These are phyloP conservation scores for Dryomyza anilis DNA, from an alignment of 2,888 invertebrate genomes.

Conservation along the genomic window DNA sequence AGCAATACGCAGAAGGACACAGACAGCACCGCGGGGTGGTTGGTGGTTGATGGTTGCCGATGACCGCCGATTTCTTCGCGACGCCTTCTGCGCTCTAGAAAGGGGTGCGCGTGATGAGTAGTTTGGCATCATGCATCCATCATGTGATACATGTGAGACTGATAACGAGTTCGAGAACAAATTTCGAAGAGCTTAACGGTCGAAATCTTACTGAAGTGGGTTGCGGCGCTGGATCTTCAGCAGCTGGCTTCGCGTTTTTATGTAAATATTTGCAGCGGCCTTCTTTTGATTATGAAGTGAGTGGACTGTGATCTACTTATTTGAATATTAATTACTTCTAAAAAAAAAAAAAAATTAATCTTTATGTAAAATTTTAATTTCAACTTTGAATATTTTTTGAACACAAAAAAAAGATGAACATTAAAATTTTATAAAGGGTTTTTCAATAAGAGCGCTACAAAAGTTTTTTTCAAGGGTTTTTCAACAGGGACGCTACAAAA, in stretches of 20 bases:
- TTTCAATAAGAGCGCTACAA: no score
- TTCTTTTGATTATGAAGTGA: no score
- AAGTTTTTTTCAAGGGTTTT: no score
- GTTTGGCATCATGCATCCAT: neutral
- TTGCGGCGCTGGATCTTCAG: neutral
- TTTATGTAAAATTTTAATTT: no score
- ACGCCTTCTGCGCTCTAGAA: neutral
- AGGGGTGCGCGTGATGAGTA: neutral
- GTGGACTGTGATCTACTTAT: no score
- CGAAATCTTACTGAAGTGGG: slow-evolving; percentile 5
- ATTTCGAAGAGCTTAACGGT: neutral
- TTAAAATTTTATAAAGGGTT: no score
- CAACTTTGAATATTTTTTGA: no score
- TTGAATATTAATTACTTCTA: no score
- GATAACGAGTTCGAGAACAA: slow-evolving; percentile 12
- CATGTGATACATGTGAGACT: slow-evolving; percentile 18
- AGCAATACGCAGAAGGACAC: neutral
- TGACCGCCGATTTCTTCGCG: slow-evolving; percentile 21
- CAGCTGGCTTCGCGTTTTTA: slow-evolving; percentile 5
- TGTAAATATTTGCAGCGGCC: no score
- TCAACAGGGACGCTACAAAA: no score
- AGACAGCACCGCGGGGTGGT: neutral
- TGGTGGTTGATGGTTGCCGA: neutral
- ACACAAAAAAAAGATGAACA: no score
- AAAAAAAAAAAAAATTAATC: no score